A percentile compares a stretch with the other conserved stretches of the same genome.
These are phyloP conservation scores for Sminthopsis crassicaudata DNA, from an alignment of 2,113 vertebrate species.

Conservation along the genomic window DNA sequence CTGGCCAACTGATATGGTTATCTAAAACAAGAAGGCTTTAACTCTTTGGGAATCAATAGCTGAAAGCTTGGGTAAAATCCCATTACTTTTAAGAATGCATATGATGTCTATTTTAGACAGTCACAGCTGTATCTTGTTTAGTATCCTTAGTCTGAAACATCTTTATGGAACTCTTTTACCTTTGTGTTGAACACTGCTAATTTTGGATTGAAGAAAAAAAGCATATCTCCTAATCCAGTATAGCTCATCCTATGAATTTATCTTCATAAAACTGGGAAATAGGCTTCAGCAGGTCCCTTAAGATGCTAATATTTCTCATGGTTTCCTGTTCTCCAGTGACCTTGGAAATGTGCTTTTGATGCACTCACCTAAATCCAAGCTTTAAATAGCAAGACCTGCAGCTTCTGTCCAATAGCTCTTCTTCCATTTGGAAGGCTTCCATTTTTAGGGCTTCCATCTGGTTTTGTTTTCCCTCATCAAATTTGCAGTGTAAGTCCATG, in stretches of 20 bases:
- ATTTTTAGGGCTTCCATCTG: not conserved
- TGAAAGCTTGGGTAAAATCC: not conserved
- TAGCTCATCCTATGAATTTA: too few species aligned
- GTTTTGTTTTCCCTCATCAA: slow-evolving; percentile 27
- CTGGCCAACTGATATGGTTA: not conserved
- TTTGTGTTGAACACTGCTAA: not conserved
- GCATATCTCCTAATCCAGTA: not conserved
- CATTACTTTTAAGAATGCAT: not conserved
- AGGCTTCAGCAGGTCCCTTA: not conserved
- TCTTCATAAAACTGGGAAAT: too few species aligned
- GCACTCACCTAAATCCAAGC: not conserved
- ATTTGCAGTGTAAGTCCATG: not conserved
- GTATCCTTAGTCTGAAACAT: fast-evolving
- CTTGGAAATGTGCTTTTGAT: not conserved
- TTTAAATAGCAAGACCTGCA: not conserved
- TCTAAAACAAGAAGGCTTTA: not conserved
- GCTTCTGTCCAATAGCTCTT: not conserved
- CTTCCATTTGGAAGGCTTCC: not conserved
- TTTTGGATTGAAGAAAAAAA: not conserved
- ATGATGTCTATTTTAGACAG: not conserved
- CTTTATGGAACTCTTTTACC: not conserved
- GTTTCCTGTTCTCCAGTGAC: not conserved
- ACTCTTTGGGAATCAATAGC: not conserved
- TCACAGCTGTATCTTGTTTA: not conserved
- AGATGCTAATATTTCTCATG: not conserved